Evolutionary conservation across 2,888 invertebrate species (phyloP).

Genomic region (Erebia palarica): DNA sequence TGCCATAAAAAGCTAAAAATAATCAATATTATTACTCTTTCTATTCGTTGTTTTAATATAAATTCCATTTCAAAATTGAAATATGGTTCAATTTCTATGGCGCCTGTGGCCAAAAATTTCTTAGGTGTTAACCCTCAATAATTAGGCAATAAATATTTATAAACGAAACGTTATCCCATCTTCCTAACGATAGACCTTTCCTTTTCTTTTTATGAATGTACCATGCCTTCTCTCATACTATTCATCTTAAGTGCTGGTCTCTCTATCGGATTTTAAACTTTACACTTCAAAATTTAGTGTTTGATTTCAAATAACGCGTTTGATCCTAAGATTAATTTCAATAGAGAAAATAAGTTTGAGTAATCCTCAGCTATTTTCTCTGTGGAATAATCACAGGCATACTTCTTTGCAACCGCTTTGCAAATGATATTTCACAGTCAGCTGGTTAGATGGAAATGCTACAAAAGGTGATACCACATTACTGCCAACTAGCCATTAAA

Average conservation of each 20-base stretch:
- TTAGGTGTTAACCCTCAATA: slow-evolving; percentile 66
- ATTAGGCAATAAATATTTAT: slow-evolving; percentile 80
- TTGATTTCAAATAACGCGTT: neutral
- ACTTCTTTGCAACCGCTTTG: slow-evolving; percentile 62
- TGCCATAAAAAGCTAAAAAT: neutral
- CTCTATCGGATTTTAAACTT: slow-evolving; percentile 5
- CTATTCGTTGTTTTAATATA: neutral
- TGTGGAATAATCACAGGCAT: slow-evolving; percentile 45
- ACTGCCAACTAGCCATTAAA: neutral
- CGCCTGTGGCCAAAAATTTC: slow-evolving; percentile 54
- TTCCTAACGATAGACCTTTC: slow-evolving; percentile 50
- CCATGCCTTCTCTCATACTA: slow-evolving; percentile 10
- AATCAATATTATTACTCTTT: neutral
- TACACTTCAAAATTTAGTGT: neutral
- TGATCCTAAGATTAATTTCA: slow-evolving; percentile 29
- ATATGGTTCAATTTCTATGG: slow-evolving; percentile 16
- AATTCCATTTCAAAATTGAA: slow-evolving; percentile 3
- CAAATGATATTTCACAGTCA: slow-evolving; percentile 61
- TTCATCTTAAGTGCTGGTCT: slow-evolving; percentile 11
- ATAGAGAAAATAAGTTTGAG: slow-evolving; percentile 51
- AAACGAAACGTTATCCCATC: slow-evolving; percentile 64
- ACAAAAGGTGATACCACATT: slow-evolving; percentile 33
- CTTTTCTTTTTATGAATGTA: slow-evolving; percentile 30
- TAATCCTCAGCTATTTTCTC: slow-evolving; percentile 46
- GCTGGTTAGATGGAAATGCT: slow-evolving; percentile 50